Evolutionary conservation across 2,888 invertebrate genomes (phyloP).

Genomic region (Troides aeacus): DNA sequence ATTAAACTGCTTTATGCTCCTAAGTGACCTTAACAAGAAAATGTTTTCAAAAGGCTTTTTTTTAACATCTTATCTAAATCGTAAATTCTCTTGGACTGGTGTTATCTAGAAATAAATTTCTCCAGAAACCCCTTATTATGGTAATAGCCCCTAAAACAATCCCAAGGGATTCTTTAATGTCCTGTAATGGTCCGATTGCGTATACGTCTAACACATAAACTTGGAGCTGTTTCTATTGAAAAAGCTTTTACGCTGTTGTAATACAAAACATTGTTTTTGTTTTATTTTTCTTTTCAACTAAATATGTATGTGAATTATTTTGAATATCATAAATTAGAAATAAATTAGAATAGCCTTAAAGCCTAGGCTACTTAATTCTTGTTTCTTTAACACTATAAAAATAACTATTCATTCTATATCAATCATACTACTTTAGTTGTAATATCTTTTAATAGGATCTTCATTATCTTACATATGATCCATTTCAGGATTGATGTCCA

Average conservation of each 20-base stretch:
- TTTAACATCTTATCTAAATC: background rate
- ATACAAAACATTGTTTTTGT: background rate
- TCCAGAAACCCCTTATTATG: constrained; percentile 28
- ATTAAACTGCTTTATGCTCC: too few species aligned
- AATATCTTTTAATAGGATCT: too few species aligned
- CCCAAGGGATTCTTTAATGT: constrained; percentile 30
- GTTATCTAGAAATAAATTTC: constrained; percentile 28
- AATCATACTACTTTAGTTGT: background rate
- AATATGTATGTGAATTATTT: too few species aligned
- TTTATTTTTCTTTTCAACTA: too few species aligned
- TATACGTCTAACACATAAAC: constrained; percentile 26
- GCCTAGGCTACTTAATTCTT: too few species aligned
- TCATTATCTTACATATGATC: too few species aligned
- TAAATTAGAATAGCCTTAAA: too few species aligned
- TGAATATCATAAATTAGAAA: too few species aligned
- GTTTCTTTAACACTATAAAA: too few species aligned
- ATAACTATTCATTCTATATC: background rate
- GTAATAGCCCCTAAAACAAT: constrained; percentile 28
- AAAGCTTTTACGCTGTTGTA: constrained; percentile 11
- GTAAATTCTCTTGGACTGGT: constrained; percentile 25
- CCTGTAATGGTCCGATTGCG: constrained; percentile 29
- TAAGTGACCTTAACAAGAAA: too few species aligned
- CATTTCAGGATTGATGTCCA: too few species aligned
- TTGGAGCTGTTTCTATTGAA: constrained; percentile 20
- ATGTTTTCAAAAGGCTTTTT: too few species aligned